phyloP scores from a whole-genome alignment of 2,113 vertebrate species.

The Halcyon senegalensis region DNA sequence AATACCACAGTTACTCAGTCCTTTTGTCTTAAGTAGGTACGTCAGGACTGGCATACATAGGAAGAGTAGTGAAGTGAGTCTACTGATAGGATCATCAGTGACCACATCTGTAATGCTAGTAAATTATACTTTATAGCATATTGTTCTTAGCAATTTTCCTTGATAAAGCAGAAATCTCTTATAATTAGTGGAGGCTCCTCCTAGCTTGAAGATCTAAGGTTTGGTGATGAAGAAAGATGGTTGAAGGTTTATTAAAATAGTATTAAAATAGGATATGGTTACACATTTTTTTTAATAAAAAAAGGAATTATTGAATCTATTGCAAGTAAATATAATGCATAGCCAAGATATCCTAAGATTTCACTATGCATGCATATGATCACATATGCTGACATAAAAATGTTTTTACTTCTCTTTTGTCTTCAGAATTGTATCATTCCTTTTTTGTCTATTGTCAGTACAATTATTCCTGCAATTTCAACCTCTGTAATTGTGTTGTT shows the following conservation, averaged over 20 bases:
- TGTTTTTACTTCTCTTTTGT: background rate
- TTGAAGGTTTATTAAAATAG: background rate
- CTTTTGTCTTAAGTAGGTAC: background rate
- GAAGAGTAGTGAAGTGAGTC: background rate
- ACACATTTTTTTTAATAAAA: background rate
- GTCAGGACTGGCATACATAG: background rate
- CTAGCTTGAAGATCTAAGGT: background rate
- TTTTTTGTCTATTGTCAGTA: background rate
- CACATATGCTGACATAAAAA: background rate
- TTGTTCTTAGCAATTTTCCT: background rate
- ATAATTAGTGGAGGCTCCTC: background rate
- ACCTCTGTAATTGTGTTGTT: background rate
- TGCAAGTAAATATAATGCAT: background rate
- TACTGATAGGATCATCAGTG: background rate
- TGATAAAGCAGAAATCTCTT: background rate
- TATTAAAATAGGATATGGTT: background rate
- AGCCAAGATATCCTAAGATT: background rate
- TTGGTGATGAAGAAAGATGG: background rate
- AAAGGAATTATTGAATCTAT: background rate
- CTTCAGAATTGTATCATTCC: background rate
- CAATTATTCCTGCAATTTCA: background rate
- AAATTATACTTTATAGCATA: background rate
- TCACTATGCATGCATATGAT: fast-evolving
- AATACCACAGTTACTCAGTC: background rate
- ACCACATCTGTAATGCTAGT: background rate